Evolutionary conservation across 2,888 invertebrate genomes (phyloP).

Genomic region (Yponomeuta sedellus): DNA sequence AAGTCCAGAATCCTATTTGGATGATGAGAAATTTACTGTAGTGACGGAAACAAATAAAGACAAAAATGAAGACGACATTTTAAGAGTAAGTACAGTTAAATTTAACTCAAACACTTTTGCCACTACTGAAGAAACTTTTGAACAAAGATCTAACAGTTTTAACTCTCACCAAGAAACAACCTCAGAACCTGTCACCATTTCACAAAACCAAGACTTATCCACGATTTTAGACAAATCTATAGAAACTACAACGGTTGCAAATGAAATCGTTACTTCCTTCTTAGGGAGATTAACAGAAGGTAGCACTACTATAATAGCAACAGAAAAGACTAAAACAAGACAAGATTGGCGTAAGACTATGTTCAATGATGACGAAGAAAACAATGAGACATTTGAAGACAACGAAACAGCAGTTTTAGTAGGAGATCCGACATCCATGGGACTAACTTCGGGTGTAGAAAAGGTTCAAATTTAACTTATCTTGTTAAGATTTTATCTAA

Average conservation of each 20-base stretch:
- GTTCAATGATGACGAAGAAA: constrained; percentile 6
- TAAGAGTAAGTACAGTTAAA: too few species aligned
- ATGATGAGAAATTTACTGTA: neutral
- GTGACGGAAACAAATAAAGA: neutral
- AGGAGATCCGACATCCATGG: constrained; percentile 3
- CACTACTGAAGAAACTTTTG: too few species aligned
- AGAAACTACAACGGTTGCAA: neutral
- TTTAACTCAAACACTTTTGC: too few species aligned
- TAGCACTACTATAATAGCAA: neutral
- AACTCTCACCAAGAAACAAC: too few species aligned
- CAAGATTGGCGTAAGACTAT: constrained; percentile 27
- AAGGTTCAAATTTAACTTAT: neutral
- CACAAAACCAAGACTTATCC: too few species aligned
- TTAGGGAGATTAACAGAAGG: neutral
- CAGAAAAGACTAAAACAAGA: constrained; percentile 37
- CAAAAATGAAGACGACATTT: neutral
- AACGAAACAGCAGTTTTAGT: neutral
- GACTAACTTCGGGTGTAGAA: neutral
- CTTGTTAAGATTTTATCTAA: neutral
- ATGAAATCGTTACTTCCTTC: neutral
- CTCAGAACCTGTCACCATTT: too few species aligned
- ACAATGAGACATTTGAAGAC: constrained; percentile 6
- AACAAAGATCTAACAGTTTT: too few species aligned
- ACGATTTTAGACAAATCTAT: too few species aligned
- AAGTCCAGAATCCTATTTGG: neutral